Evolutionary conservation across 2,797 vertebrate species (phyloP).

Genomic region (Scleropages formosus): DNA sequence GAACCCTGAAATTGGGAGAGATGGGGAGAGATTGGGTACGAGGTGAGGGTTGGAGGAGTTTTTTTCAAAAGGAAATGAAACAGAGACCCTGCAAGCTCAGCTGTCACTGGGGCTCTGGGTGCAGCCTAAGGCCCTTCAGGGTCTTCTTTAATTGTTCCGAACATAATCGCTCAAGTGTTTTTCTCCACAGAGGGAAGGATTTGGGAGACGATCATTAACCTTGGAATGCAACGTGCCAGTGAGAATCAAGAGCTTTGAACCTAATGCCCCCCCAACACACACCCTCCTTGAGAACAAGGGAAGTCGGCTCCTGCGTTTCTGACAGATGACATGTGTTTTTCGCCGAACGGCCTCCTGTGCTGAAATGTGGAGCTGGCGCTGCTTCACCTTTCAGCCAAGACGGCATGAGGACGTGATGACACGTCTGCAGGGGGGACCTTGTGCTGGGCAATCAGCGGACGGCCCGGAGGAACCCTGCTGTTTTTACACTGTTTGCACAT

Average conservation of each 20-base stretch:
- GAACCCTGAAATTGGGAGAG: slow-evolving; percentile 17
- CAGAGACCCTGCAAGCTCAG: neutral
- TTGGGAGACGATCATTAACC: slow-evolving; percentile 13
- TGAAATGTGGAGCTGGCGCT: too few species aligned
- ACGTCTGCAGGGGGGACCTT: neutral
- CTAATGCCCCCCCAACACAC: neutral
- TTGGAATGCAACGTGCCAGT: neutral
- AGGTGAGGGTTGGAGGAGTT: neutral
- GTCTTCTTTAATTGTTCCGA: slow-evolving; percentile 17
- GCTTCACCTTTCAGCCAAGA: neutral
- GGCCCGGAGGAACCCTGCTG: too few species aligned
- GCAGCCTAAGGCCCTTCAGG: slow-evolving; percentile 2
- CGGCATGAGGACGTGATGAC: neutral
- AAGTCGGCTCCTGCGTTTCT: neutral
- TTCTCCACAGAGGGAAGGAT: neutral
- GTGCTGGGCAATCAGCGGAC: neutral
- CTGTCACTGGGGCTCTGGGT: neutral
- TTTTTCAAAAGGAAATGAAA: neutral
- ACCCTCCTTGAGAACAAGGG: neutral
- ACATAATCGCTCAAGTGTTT: neutral
- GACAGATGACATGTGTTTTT: neutral
- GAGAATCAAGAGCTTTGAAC: neutral
- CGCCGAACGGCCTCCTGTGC: neutral
- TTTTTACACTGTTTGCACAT: too few species aligned
- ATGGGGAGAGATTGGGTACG: neutral